Evolutionary conservation across 2,888 invertebrate species (phyloP).

Genomic region (Sarcophaga caerulescens): DNA sequence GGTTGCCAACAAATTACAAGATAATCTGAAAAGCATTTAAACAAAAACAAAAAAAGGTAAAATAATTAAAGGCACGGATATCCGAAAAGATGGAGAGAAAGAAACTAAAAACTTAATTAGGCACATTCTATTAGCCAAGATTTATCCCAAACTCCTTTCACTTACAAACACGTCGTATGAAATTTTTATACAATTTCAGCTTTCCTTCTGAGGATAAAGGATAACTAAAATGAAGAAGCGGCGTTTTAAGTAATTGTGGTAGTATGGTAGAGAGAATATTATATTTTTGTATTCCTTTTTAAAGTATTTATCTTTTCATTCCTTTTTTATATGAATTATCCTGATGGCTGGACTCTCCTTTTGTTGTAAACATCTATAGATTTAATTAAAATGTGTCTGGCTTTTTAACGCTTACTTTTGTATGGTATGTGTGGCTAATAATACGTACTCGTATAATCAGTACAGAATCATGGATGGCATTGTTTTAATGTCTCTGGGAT

Average conservation of each 20-base stretch:
- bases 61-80: background rate
- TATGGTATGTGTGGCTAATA: slow-evolving; percentile 21
- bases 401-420: slow-evolving; percentile 47
- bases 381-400: slow-evolving; percentile 66
- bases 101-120: slow-evolving; percentile 57
- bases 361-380: slow-evolving; percentile 40
- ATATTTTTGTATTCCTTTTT: background rate
- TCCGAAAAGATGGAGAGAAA: background rate
- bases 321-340: background rate
- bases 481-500: slow-evolving; percentile 43
- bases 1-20: background rate
- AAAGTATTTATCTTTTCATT: slow-evolving; percentile 43
- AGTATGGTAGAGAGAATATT: background rate
- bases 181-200: background rate
- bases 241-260: background rate
- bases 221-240: background rate
- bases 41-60: background rate
- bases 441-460: background rate
- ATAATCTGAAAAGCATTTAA: slow-evolving; percentile 33
- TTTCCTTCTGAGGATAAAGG: background rate
- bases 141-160: slow-evolving; percentile 25
- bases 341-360: background rate
- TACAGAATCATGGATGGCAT: slow-evolving; percentile 38
- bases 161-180: background rate
- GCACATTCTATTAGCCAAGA: slow-evolving; percentile 36